Evolutionary conservation across 1,140 invertebrate species (phyloP).

Genomic region (Trichonephila clavata): DNA sequence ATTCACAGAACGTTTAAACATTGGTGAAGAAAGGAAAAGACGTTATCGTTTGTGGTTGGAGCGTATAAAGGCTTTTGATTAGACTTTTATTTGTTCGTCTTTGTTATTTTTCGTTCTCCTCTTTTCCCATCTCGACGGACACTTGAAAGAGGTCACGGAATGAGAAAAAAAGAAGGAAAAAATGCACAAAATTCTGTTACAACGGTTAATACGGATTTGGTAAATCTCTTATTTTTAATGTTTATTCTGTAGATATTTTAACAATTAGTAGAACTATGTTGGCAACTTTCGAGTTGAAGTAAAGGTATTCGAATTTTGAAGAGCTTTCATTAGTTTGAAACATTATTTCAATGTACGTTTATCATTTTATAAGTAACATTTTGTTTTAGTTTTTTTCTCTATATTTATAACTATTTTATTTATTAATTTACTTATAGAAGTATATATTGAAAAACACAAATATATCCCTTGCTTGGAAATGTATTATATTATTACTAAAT

Average conservation of each 20-base stretch:
- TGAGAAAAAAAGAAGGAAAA: not conserved
- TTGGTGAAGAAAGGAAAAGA: constrained; percentile 23
- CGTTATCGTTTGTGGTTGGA: constrained; percentile 22
- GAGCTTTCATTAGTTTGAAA: too few species aligned
- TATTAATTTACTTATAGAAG: too few species aligned
- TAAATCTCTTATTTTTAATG: not conserved
- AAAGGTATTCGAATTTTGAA: too few species aligned
- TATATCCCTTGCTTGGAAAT: too few species aligned
- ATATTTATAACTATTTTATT: too few species aligned
- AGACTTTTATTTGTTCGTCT: constrained; percentile 42
- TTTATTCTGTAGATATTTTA: not conserved
- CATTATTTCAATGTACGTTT: too few species aligned
- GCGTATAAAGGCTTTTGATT: constrained; percentile 28
- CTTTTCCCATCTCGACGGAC: not conserved
- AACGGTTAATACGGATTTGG: constrained; percentile 11
- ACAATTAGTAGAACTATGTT: too few species aligned
- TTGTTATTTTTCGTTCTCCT: not conserved
- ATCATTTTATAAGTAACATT: too few species aligned
- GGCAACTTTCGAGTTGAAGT: too few species aligned
- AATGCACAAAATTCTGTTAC: not conserved
- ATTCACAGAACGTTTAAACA: constrained; percentile 53
- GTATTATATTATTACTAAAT: too few species aligned
- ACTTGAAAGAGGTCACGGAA: constrained; percentile 36
- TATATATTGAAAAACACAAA: too few species aligned
- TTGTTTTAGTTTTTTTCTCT: too few species aligned